phyloP scores from a whole-genome alignment of 2,113 vertebrate species.

The Zosterops borbonicus region DNA sequence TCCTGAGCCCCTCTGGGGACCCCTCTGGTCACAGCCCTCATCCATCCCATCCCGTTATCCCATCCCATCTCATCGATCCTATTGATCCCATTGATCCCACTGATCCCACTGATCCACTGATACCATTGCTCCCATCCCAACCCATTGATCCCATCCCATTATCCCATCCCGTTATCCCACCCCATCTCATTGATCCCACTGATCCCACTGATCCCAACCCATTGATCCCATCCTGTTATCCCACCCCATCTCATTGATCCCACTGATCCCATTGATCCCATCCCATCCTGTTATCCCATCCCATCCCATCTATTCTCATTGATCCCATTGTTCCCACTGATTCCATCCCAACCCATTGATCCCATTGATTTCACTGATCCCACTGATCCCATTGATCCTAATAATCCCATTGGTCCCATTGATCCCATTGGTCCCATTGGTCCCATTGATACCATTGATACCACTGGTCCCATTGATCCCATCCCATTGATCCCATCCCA shows the following conservation, averaged over 20 bases:
- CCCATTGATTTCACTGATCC: not conserved
- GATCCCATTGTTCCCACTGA: too few species aligned
- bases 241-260: too few species aligned
- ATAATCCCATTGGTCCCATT: not conserved
- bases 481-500: not conserved
- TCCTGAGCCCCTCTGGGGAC: fast-evolving
- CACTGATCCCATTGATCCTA: not conserved
- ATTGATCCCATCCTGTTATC: not conserved
- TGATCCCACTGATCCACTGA: not conserved
- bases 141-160: too few species aligned
- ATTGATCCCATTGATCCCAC: not conserved
- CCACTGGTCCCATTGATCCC: too few species aligned
- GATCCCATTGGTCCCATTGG: too few species aligned
- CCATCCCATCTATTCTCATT: too few species aligned
- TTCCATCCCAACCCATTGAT: not conserved
- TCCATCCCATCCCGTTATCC: too few species aligned
- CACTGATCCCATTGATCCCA: not conserved
- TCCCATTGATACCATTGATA: not conserved
- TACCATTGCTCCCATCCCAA: not conserved
- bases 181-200: too few species aligned
- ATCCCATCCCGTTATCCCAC: too few species aligned
- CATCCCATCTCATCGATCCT: not conserved
- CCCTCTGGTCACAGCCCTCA: not conserved
- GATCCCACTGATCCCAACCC: not conserved
- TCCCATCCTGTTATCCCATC: too few species aligned